phyloP scores from a whole-genome alignment of 2,113 vertebrate species.

The Onychostoma macrolepis region DNA sequence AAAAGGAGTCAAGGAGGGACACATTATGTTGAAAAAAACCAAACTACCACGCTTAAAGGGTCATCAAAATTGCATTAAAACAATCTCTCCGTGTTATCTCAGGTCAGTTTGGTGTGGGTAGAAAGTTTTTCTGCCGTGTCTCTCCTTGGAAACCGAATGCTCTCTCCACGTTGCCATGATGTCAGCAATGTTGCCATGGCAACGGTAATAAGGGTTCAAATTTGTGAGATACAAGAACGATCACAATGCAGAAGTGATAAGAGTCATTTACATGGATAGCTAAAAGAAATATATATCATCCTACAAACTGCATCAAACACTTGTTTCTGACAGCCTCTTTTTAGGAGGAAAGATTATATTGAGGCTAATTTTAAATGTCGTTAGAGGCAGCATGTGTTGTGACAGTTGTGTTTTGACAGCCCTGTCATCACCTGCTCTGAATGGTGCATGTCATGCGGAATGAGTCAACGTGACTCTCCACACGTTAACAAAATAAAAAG shows the following conservation, averaged over 20 bases:
- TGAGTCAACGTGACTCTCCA: neutral
- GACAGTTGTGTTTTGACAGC: slow-evolving; percentile 11
- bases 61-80: slow-evolving; percentile 11
- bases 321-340: neutral
- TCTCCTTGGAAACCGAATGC: slow-evolving; percentile 68
- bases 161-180: slow-evolving; percentile 72
- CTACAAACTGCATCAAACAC: neutral
- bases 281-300: slow-evolving; percentile 19
- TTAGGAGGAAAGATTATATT: neutral
- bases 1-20: neutral
- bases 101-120: slow-evolving; percentile 32
- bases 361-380: neutral
- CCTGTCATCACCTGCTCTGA: slow-evolving; percentile 8
- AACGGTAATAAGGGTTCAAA: slow-evolving; percentile 65
- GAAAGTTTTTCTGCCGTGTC: neutral
- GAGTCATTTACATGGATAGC: slow-evolving; percentile 33
- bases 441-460: neutral
- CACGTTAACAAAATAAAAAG: neutral
- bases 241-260: slow-evolving; percentile 60
- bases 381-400: neutral
- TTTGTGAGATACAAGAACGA: slow-evolving; percentile 55
- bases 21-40: neutral
- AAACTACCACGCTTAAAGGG: neutral
- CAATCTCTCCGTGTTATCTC: neutral
- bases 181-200: slow-evolving; percentile 73